phyloP scores from a whole-genome alignment of 2,888 invertebrate genomes.

The Papilio gigon region DNA sequence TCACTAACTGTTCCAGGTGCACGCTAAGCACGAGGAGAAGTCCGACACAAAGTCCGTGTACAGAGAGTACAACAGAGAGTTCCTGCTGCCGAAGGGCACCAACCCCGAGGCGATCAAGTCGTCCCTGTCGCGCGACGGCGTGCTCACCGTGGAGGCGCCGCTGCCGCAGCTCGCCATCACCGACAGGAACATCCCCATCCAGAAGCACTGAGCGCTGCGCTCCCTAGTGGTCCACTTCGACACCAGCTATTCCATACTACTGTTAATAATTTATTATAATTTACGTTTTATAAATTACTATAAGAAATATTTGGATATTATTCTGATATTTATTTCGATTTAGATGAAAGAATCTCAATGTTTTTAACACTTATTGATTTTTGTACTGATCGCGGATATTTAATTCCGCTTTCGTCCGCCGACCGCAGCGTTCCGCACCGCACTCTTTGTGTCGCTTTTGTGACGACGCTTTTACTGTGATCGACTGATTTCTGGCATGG shows the following conservation, averaged over 20 bases:
- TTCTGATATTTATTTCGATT: slow-evolving; percentile 73
- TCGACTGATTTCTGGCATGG: slow-evolving; percentile 63
- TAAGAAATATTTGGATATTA: slow-evolving; percentile 71
- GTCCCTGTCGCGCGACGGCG: slow-evolving; percentile 97
- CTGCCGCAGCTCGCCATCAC: slow-evolving; percentile 92
- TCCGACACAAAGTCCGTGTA: slow-evolving; percentile 97
- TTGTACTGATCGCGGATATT: slow-evolving; percentile 56
- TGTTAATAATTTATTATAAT: slow-evolving; percentile 81
- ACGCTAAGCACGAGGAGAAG: slow-evolving; percentile 99
- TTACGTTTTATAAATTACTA: slow-evolving; percentile 65
- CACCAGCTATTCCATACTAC: slow-evolving; percentile 79
- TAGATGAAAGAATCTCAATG: slow-evolving; percentile 77
- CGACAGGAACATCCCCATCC: slow-evolving; percentile 92
- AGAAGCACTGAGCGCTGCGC: slow-evolving; percentile 76
- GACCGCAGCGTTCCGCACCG: slow-evolving; percentile 58
- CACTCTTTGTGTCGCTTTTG: slow-evolving; percentile 61
- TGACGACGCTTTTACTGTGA: slow-evolving; percentile 70
- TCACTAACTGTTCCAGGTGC: slow-evolving; percentile 86
- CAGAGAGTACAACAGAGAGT: slow-evolving; percentile 99
- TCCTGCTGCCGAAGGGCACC: slow-evolving; percentile 97
- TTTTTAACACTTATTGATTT: slow-evolving; percentile 59
- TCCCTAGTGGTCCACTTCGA: slow-evolving; percentile 56
- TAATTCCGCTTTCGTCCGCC: slow-evolving; percentile 57
- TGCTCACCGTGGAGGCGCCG: slow-evolving; percentile 97
- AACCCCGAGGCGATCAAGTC: slow-evolving; percentile 98